phyloP scores from a whole-genome alignment of 1,140 invertebrate species.

The Coelopa frigida region DNA sequence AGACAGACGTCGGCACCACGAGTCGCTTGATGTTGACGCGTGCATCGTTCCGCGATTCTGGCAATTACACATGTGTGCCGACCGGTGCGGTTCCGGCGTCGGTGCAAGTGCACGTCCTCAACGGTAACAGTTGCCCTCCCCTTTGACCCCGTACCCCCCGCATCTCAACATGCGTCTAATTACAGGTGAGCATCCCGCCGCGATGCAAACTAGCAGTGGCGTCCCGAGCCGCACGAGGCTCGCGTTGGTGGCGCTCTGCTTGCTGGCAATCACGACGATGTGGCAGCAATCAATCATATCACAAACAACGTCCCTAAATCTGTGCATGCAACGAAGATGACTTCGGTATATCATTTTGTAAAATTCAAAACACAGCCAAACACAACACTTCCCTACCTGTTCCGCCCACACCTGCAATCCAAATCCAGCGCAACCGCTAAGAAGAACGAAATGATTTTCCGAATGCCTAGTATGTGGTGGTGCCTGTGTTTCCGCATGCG shows the following conservation, averaged over 20 bases:
- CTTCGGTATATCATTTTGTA: no score
- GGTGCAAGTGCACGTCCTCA: conserved; percentile 81
- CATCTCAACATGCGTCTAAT: conserved; percentile 22
- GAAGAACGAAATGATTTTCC: no score
- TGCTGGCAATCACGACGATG: conserved; percentile 4
- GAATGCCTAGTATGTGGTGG: no score
- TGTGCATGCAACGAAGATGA: conserved; percentile 24
- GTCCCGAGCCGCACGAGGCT: conserved; percentile 51
- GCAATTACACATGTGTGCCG: conserved; percentile 82
- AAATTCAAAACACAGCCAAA: no score
- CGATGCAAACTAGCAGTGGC: conserved; percentile 72
- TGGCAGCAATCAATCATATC: conserved; percentile 37
- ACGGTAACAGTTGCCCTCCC: conserved; percentile 55
- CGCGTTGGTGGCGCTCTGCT: conserved; percentile 17
- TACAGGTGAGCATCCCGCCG: conserved; percentile 66
- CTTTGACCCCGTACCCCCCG: neutral
- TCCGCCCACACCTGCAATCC: no score
- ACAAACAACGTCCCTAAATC: conserved; percentile 29
- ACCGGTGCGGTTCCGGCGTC: conserved; percentile 81
- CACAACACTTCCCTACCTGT: no score
- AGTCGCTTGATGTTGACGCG: conserved; percentile 83
- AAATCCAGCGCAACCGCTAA: no score
- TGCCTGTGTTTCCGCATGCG: no score
- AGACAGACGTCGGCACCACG: conserved; percentile 78
- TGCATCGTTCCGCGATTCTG: conserved; percentile 75